phyloP scores from a whole-genome alignment of 2,797 vertebrate genomes.

The Dicrostonyx torquatus region DNA sequence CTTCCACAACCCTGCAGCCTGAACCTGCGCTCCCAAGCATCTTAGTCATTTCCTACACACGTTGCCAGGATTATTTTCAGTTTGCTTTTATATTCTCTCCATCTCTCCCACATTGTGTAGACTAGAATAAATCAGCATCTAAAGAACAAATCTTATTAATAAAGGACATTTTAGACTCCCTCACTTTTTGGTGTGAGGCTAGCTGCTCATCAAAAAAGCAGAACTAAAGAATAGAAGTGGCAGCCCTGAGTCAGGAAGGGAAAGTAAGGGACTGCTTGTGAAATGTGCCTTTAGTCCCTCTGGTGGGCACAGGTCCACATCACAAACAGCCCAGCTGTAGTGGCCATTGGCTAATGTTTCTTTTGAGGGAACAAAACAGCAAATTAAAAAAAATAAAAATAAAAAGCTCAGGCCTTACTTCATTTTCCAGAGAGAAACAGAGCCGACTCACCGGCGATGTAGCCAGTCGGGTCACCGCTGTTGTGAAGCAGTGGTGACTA shows the following conservation, averaged over 20 bases:
- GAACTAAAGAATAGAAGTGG: not conserved
- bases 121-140: constrained; percentile 21
- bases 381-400: no score
- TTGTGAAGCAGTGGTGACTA: not conserved
- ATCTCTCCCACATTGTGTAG: not conserved
- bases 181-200: not conserved
- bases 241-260: not conserved
- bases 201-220: not conserved
- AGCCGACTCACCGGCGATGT: not conserved
- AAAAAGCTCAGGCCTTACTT: not conserved
- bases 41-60: constrained; percentile 48
- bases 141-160: not conserved
- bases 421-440: not conserved
- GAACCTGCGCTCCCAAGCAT: not conserved
- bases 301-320: constrained; percentile 73
- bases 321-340: constrained; percentile 57
- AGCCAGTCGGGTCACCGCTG: not conserved
- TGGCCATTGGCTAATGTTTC: not conserved
- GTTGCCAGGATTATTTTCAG: not conserved
- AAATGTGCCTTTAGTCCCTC: constrained; percentile 65
- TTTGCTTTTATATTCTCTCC: not conserved
- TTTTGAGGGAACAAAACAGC: not conserved
- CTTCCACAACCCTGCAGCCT: not conserved
- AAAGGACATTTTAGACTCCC: not conserved
- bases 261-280: not conserved